Evolutionary conservation across 2,113 vertebrate genomes (phyloP).

Genomic region (Andinoacara biseriatus): DNA sequence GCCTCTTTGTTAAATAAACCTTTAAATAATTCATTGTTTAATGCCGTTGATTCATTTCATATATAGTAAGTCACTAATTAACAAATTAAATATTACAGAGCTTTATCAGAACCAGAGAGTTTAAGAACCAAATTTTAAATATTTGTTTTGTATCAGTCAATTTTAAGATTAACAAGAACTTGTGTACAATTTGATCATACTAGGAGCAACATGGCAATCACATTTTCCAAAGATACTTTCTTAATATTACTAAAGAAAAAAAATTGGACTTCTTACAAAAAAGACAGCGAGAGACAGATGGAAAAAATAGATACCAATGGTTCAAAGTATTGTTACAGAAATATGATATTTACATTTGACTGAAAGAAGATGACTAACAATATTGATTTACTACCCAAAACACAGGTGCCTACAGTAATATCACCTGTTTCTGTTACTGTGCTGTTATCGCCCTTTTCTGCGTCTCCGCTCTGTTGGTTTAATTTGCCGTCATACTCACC

Average conservation of each 20-base stretch:
- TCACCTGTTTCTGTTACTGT: not conserved
- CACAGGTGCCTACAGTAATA: not conserved
- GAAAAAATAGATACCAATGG: not conserved
- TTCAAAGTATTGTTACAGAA: not conserved
- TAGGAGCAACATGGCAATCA: not conserved
- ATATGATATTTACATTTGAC: not conserved
- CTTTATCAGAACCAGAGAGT: not conserved
- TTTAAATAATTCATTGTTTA: not conserved
- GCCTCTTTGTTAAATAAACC: not conserved
- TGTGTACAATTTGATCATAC: not conserved
- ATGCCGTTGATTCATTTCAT: not conserved
- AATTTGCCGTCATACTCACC: slow-evolving; percentile 82
- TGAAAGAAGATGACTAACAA: not conserved
- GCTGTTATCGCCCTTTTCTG: not conserved
- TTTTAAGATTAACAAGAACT: not conserved
- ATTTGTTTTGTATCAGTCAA: not conserved
- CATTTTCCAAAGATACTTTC: not conserved
- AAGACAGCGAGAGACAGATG: no score
- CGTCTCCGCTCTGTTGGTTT: slow-evolving; percentile 24
- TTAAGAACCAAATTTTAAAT: not conserved
- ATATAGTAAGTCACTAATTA: not conserved
- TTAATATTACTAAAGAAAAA: no score
- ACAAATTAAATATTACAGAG: not conserved
- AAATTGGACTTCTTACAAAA: not conserved
- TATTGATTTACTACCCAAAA: slow-evolving; percentile 2